Base-by-base conservation (phyloP, 2,888 invertebrate genomes). In the Atherix ibis region DNA sequence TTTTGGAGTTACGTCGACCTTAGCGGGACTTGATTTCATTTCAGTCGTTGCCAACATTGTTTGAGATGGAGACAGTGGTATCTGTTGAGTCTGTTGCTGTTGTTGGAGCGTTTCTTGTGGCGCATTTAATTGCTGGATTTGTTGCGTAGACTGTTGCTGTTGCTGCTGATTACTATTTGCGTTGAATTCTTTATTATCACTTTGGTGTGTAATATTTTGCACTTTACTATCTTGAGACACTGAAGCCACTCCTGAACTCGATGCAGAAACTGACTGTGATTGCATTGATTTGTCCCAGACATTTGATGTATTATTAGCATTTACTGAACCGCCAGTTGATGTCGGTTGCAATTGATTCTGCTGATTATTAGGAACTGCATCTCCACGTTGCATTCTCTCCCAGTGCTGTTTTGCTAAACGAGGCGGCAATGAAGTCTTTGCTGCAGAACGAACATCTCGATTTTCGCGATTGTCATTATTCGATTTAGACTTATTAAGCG, bases 261-360 rank as follows among this genome's bases (percentile, higher is more conserved):
- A n/a, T n/a, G n/a, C n/a, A n/a, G n/a, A n/a, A n/a, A n/a, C 35
- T 18, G 32, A 36, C 31, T 34, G 41, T 18, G 39, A 39, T 18
- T 47, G 44, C 16, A 84, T 75, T 4, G 84, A 82, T 56, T 85
- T 85, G 45, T 83, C 83, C 87, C 87, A 87, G 3, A 85, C 85
- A 57, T 79, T n/a, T n/a, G n/a, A n/a, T n/a, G n/a, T 83, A 15
- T 22, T 22, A 22, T 10, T 22, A 18, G 22, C 39, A 28, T 25
- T 34, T 16, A 5, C 18, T 4, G 9, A 8, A 19, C 14, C 15
- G 10, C n/a, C 15, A 31, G 24, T 19, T 24, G n/a, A 32, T n/a
- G n/a, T 17, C 27, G 31, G 27, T 16, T 34, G 22, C 27, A 13
- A n/a, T n/a, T n/a, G n/a, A n/a, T 36, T 25, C 18, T 34, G 37